Conservation (phyloP, 2,888 invertebrate species). For the Lamellibrachia columna region DNA sequence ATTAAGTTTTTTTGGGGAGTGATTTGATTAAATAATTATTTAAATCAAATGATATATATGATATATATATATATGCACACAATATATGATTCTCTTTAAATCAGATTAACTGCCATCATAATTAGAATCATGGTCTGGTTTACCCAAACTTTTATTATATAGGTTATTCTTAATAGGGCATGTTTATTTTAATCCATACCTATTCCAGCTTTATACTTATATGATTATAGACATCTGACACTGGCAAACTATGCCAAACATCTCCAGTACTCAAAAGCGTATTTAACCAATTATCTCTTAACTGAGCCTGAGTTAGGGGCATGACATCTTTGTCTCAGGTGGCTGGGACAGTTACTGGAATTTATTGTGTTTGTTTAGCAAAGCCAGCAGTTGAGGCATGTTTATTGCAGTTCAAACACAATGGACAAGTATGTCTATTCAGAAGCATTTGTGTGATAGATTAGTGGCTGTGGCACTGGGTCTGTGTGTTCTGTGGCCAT, state of each 20-base stretch:
- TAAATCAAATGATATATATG: too few species aligned
- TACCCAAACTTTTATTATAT: too few species aligned
- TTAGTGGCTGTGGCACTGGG: background rate
- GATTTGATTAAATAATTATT: too few species aligned
- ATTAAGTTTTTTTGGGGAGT: too few species aligned
- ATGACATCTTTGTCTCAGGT: conserved; percentile 6
- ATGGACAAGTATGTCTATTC: conserved; percentile 16
- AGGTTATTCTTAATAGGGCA: too few species aligned
- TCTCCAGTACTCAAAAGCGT: background rate
- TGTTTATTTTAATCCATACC: too few species aligned
- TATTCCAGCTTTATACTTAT: too few species aligned
- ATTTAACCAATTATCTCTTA: background rate
- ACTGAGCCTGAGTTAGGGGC: background rate
- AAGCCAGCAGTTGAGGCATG: background rate
- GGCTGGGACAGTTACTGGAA: background rate
- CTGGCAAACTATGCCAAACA: background rate
- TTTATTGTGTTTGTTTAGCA: background rate
- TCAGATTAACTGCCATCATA: too few species aligned
- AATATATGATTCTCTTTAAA: too few species aligned
- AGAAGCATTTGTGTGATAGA: conserved; percentile 4
- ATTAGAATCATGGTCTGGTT: too few species aligned
- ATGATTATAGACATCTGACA: background rate
- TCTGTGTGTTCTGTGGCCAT: background rate
- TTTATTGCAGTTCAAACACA: background rate
- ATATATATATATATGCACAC: too few species aligned